Base-by-base conservation (phyloP, 1,140 invertebrate genomes). In the Onthophagus taurus region DNA sequence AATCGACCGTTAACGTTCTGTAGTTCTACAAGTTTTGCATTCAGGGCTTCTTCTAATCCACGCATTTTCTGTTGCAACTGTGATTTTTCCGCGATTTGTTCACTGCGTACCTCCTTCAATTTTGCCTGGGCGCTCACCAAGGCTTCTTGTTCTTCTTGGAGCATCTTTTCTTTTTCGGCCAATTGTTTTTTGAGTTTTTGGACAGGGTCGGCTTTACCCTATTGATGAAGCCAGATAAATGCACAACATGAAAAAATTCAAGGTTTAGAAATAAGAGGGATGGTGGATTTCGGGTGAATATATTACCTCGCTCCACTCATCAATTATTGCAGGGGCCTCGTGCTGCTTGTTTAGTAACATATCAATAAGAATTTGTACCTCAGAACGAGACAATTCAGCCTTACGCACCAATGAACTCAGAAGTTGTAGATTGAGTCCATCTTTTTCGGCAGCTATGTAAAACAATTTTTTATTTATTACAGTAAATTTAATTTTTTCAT, bases 311-410 rank as follows among this genome's bases (percentile, higher is more conserved):
- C 81, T 83, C 89, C 89, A 93, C 52, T 89, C 85, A 14, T 83
- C 78, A 48, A 84, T 77, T 44, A 81, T 74, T 0, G 72, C 70
- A 1, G 78, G 77, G 50, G 78, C 80, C 55, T 85, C 84, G 57
- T 85, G 78, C 60, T 87, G 84, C 58, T 89, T 89, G 64, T 91
- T 89, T 19, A 93, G 68, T 33, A 93, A 70, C 42, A 85, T 77
- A 62, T 93, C 88, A 55, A 91, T 91, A 8, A 93, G 70, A 47
- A 83, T 80, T 69, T 93, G 89, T 47, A 90, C 83, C 64, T 93
- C 89, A 31, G 76, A 79, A 44, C 85, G 81, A 49, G 83, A 87
- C 0, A 93, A 69, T 44, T 85, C 77, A 38, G 85, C 81, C 51
- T 81, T 80, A 49, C 81, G 77, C 8, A 92, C 76, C 4, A 85